Evolutionary conservation across 1,140 invertebrate genomes (phyloP), one percentile per base, ranked within the genome.

Genomic region (Lepidotrigona ventralis): DNA sequence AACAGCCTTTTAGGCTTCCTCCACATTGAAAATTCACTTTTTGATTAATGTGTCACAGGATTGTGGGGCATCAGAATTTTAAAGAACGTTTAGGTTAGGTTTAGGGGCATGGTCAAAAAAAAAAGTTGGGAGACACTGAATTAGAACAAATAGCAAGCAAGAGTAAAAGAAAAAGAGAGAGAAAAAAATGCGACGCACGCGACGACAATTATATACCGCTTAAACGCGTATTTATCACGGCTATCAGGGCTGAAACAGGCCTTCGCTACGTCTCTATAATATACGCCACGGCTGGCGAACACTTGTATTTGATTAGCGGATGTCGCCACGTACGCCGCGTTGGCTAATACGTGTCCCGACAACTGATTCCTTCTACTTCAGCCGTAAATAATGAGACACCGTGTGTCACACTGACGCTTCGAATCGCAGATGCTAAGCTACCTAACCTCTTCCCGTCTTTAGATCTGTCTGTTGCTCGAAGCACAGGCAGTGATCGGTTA

Each of bases 271-370:
- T 76, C 72, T 77, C 53, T 68, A 72, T 85, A 82, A 77, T 75
- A 77, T 75, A 68, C 70, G 39, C 51, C 23, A 74, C 79, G 73
- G 87, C 89, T 91, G 91, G 89, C 86, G 88, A 91, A 92, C 91
- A 92, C 91, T 92, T 91, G 91, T 92, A 91, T 91, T 92, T 92
- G 91, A 92, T 91, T 91, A 91, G 89, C 88, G 86, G 86, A 88
- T 88, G 85, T 88, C 77, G 89, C 85, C 86, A 89, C 88, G 86
- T 90, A 91, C 86, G 87, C 86, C 73, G 64, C 85, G 87, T 85
- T 71, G 64, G 81, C 83, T 86, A 79, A 83, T 87, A 87, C 70
- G 79, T 78, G 77, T 85, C 73, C 72, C 85, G 84, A 85, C 82
- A 85, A 79, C 77, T 54, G 82, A 83, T 83, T 83, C 77, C 69